Evolutionary conservation across 1,140 invertebrate genomes (phyloP).

Genomic region (Ceratitis capitata): DNA sequence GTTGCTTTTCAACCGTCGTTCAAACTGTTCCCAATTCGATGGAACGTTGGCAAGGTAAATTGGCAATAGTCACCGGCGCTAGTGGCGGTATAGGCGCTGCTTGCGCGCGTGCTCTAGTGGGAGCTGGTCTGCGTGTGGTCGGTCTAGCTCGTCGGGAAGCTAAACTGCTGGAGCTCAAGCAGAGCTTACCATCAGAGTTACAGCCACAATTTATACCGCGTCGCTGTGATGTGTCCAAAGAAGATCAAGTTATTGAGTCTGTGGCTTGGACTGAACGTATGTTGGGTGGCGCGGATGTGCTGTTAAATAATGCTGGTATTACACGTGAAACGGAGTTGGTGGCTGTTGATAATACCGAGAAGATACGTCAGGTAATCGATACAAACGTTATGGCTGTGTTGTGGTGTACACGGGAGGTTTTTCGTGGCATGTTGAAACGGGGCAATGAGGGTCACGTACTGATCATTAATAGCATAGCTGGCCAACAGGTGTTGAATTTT

Average conservation of each 20-base stretch:
- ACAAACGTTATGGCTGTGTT: constrained; percentile 77
- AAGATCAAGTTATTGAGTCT: constrained; percentile 73
- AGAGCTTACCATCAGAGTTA: constrained; percentile 50
- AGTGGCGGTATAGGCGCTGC: constrained; percentile 71
- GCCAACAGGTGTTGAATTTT: constrained; percentile 62
- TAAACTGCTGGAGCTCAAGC: constrained; percentile 68
- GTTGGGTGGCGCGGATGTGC: constrained; percentile 74
- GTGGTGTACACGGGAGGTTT: constrained; percentile 74
- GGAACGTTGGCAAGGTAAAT: constrained; percentile 63
- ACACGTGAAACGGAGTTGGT: constrained; percentile 67
- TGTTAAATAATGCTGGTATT: constrained; percentile 81
- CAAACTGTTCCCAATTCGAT: constrained; percentile 43
- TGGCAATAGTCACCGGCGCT: constrained; percentile 63
- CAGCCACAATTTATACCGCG: constrained; percentile 67
- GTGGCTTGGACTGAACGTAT: constrained; percentile 74
- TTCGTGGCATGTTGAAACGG: constrained; percentile 74
- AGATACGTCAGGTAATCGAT: constrained; percentile 68
- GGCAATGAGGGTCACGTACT: constrained; percentile 74
- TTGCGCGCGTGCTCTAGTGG: constrained; percentile 65
- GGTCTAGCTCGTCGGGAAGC: constrained; percentile 75
- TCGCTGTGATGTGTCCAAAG: constrained; percentile 73
- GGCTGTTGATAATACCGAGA: constrained; percentile 65
- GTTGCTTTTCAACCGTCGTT: background rate
- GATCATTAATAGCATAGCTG: constrained; percentile 62
- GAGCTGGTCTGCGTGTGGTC: constrained; percentile 72